Evolutionary conservation across 2,113 vertebrate species (phyloP).

Genomic region (Chlorodrepanis virens): DNA sequence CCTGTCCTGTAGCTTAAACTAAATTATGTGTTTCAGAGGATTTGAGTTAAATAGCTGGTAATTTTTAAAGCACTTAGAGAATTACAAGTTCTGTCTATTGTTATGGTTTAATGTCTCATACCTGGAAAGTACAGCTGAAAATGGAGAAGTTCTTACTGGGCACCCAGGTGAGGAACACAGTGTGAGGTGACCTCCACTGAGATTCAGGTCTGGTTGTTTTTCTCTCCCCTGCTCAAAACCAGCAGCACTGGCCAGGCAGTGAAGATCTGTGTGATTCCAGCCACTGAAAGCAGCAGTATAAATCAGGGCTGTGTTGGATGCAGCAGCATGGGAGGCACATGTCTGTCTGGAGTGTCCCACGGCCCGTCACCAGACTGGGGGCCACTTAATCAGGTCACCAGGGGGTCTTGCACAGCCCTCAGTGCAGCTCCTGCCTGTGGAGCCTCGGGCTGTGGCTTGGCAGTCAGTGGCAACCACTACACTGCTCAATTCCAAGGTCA

Average conservation of each 20-base stretch:
- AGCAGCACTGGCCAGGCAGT: background rate
- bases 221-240: background rate
- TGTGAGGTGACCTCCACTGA: background rate
- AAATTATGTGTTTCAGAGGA: background rate
- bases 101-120: background rate
- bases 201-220: background rate
- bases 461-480: background rate
- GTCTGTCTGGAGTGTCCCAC: background rate
- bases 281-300: background rate
- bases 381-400: background rate
- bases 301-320: background rate
- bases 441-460: background rate
- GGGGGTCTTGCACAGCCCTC: background rate
- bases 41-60: background rate
- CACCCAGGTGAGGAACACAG: background rate
- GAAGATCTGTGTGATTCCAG: background rate
- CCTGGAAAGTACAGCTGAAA: background rate
- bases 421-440: background rate
- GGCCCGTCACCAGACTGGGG: background rate
- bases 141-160: background rate
- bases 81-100: accelerated
- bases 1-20: background rate
- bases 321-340: background rate
- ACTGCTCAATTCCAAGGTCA: background rate
- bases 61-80: background rate